Conservation (phyloP, 2,797 vertebrate genomes). For the Melanotaenia nigrans region DNA sequence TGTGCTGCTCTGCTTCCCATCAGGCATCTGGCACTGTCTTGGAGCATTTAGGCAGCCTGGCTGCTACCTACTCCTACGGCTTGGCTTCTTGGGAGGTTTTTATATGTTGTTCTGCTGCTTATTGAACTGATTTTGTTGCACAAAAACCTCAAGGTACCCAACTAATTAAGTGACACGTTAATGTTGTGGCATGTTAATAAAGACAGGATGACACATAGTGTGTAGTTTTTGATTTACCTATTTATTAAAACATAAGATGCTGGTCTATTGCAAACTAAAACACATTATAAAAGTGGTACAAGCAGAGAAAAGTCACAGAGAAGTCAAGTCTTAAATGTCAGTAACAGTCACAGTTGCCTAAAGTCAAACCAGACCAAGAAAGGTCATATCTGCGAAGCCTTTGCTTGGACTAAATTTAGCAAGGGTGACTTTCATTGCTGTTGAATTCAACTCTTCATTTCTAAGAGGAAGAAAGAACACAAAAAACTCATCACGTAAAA, state of each 20-base stretch:
- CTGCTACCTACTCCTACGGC: slow-evolving; percentile 22
- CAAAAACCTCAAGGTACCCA: slow-evolving; percentile 4
- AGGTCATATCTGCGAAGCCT: not conserved
- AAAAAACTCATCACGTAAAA: not conserved
- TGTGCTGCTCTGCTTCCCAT: slow-evolving; percentile 44
- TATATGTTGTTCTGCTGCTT: slow-evolving; percentile 10
- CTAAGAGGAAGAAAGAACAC: not conserved
- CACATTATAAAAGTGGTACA: not conserved
- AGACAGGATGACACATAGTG: not conserved
- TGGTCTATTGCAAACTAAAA: not conserved
- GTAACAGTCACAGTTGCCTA: not conserved
- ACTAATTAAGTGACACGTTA: not conserved
- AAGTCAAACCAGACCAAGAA: slow-evolving; percentile 2
- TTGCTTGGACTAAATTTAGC: not conserved
- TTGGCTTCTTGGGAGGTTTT: slow-evolving; percentile 7
- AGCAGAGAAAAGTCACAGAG: not conserved
- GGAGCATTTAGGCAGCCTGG: slow-evolving; percentile 33
- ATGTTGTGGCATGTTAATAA: not conserved
- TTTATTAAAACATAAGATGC: not conserved
- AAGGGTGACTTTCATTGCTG: not conserved
- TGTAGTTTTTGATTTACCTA: not conserved
- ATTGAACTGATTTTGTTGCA: slow-evolving; percentile 5
- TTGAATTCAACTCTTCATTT: not conserved
- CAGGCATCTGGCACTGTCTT: slow-evolving; percentile 47
- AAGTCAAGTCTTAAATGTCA: slow-evolving; percentile 1